Base-by-base conservation (phyloP, 2,888 invertebrate species). In the Papilio elwesi region DNA sequence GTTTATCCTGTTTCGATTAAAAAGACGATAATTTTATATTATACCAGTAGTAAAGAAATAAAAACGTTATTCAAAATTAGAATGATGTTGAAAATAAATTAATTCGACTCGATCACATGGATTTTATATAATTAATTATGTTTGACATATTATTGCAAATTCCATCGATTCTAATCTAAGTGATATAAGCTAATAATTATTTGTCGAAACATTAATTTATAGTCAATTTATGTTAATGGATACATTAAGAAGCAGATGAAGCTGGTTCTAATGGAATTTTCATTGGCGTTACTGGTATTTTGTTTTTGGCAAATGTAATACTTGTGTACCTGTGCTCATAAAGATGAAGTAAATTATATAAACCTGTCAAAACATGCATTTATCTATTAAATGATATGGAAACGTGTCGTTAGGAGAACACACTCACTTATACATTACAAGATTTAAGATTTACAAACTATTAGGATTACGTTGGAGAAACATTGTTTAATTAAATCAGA, bases 201-300 rank as follows among this genome's bases (percentile, higher is more conserved):
- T 92, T 91, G 92, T 91, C 91, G 86, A 87, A 88, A 87, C 83
- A 85, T 83, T 89, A 90, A 93, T 92, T 90, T 92, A 92, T 89
- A 78, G 78, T 77, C 75, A 79, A 81, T 87, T 87, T 90, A 92
- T 92, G 90, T 79, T 83, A 91, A 91, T 90, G 73, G 68, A 81
- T 83, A 85, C 86, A 88, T 88, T 82, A 87, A 86, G 88, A 88
- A 87, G 83, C 86, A 87, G 86, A 82, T 81, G 78, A 83, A 88
- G 84, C 91, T 79, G 86, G 91, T 92, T 91, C 86, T 87, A 65
- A 81, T 79, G 88, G 90, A 90, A 91, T 92, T 89, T 89, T 89
- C 87, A 90, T 90, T 85, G 83, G 81, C 81, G 80, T 85, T 87
- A 87, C 87, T 90, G 90, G 89, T 91, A 90, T 91, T 90, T 88